Evolutionary conservation across 2,888 invertebrate genomes (phyloP).

Genomic region (Lithophane ornitopus): DNA sequence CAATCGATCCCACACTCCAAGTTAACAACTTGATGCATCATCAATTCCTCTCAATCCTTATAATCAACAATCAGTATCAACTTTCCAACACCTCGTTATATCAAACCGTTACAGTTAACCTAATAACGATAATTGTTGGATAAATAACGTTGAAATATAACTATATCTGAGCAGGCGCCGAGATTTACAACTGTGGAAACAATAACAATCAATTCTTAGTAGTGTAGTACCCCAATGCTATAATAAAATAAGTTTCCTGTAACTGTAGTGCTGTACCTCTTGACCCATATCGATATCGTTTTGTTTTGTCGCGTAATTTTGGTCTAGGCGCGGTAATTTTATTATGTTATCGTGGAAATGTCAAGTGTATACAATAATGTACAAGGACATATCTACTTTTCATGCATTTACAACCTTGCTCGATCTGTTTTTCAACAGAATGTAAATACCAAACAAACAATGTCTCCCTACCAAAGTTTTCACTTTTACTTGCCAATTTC

Average conservation of each 20-base stretch:
- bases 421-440: constrained; percentile 13
- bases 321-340: constrained; percentile 40
- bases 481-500: not conserved
- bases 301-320: constrained; percentile 48
- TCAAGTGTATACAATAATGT: constrained; percentile 38
- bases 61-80: constrained; percentile 44
- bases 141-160: constrained; percentile 66
- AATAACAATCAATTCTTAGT: constrained; percentile 76
- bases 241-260: constrained; percentile 68
- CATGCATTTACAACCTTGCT: constrained; percentile 17
- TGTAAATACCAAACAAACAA: constrained; percentile 4
- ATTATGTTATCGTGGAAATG: constrained; percentile 48
- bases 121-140: constrained; percentile 60
- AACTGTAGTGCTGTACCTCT: constrained; percentile 56
- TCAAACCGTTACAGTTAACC: constrained; percentile 55
- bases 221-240: constrained; percentile 64
- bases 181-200: constrained; percentile 75
- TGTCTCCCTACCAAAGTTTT: not conserved
- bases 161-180: constrained; percentile 56
- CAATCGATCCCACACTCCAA: constrained; percentile 16
- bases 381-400: constrained; percentile 12
- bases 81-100: constrained; percentile 54
- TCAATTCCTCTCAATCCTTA: constrained; percentile 34
- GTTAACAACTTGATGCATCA: constrained; percentile 1
- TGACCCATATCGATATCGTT: constrained; percentile 60